Evolutionary conservation across 2,797 vertebrate species (phyloP).

Genomic region (Sebastes jordani): DNA sequence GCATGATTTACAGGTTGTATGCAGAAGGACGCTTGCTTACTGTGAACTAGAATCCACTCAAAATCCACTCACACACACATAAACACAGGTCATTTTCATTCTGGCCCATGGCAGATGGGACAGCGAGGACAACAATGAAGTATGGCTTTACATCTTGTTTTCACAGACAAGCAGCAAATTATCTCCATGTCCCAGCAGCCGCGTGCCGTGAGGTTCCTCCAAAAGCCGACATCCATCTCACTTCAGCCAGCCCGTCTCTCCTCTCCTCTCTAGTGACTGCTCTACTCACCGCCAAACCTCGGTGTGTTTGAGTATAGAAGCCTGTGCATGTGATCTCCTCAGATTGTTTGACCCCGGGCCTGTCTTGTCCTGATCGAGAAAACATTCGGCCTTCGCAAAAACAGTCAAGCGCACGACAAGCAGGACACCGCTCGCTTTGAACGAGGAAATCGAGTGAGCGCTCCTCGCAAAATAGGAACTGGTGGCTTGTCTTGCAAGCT

Average conservation of each 20-base stretch:
- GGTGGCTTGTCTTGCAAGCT: not conserved
- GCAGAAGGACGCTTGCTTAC: constrained; percentile 4
- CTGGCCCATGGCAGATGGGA: constrained; percentile 45
- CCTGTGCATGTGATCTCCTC: constrained; percentile 37
- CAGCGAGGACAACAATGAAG: constrained; percentile 59
- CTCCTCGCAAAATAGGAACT: constrained; percentile 1
- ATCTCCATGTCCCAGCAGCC: constrained; percentile 60
- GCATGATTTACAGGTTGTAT: not conserved
- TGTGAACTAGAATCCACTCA: not conserved
- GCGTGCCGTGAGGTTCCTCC: constrained; percentile 45
- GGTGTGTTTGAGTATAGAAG: constrained; percentile 2
- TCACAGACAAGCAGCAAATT: constrained; percentile 64
- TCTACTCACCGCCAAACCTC: constrained; percentile 1
- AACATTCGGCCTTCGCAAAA: not conserved
- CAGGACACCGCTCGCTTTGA: not conserved
- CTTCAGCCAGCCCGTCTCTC: constrained; percentile 36
- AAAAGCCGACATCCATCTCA: constrained; percentile 66
- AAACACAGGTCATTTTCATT: constrained; percentile 45
- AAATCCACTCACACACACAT: not conserved
- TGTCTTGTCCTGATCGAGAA: constrained; percentile 33
- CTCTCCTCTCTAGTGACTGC: constrained; percentile 11
- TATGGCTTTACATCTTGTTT: constrained; percentile 68
- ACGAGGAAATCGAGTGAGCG: not conserved
- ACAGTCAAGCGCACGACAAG: not conserved
- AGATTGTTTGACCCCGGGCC: constrained; percentile 25